Percentiles rank a stretch among this genome's conserved stretches.
Evolutionary conservation across 1,140 invertebrate species (phyloP).

Genomic region (Melanaphis sacchari): DNA sequence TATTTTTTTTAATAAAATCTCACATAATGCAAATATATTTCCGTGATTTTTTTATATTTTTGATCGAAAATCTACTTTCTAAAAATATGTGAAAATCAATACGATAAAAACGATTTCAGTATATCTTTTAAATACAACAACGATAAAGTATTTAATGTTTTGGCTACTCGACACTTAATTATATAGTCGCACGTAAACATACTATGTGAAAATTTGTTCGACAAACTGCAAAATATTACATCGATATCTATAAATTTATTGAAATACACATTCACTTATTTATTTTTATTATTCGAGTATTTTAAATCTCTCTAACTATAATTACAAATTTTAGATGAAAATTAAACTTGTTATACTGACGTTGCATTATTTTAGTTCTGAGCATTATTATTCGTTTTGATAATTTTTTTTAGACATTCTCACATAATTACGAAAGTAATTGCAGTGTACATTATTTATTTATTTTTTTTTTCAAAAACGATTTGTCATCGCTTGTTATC

Average conservation of each 20-base stretch:
- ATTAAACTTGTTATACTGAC: neutral
- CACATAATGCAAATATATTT: neutral
- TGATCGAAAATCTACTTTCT: neutral
- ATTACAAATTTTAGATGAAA: neutral
- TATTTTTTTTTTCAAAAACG: neutral
- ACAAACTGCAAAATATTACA: too few species aligned
- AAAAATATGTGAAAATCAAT: neutral
- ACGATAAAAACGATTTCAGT: neutral
- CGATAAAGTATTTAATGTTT: neutral
- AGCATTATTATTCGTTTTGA: neutral
- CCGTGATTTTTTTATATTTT: neutral
- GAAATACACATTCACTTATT: neutral
- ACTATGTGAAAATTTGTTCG: neutral
- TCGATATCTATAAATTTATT: neutral
- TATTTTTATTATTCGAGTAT: neutral
- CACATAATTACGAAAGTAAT: neutral
- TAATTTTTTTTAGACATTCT: neutral
- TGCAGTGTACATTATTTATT: neutral
- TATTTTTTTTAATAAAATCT: neutral
- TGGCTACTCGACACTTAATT: neutral
- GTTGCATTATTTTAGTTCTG: neutral
- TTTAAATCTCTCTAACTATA: neutral
- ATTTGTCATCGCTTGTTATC: constrained; percentile 38
- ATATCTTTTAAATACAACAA: neutral
- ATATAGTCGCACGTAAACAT: neutral